Base-by-base conservation (phyloP, 2,113 vertebrate genomes). In the Xiphias gladius region DNA sequence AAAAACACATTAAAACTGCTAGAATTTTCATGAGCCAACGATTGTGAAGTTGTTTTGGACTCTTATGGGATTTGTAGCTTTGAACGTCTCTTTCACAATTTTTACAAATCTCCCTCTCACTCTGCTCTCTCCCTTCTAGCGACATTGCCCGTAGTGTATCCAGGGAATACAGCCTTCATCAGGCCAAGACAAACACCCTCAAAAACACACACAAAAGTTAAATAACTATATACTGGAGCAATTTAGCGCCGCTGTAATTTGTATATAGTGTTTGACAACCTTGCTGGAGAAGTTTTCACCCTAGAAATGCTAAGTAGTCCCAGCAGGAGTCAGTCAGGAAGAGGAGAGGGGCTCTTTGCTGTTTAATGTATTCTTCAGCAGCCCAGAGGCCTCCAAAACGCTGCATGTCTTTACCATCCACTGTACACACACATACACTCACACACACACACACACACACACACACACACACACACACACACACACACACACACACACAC, bases 221-320 rank as follows among this genome's bases (percentile, higher is more conserved):
- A 92, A 91, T 87, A 94, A 90, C 88, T 85, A 89, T 79, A 86
- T 86, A 92, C 91, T 77, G 86, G 80, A 89, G 91, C 84, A 88
- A 91, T 92, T 92, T 93, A 85, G 89, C 82, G 57, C 55, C 8
- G 9, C 70, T 83, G 86, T 91, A 88, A 93, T 94, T 94, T 91
- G 92, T 91, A 88, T 90, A 89, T 90, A 71, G 88, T 87, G 88
- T 93, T 88, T 92, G 93, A 94, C 92, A 94, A 94, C 93, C 93
- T 94, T 88, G 88, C 92, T 86, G 90, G 86, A 89, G 91, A 94
- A 91, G 92, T 91, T 93, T 91, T 93, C 91, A 93, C 85, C 91
- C 90, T 79, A 91, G 89, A 92, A 92, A 93, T 94, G 93, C 93
- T 93, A 94, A 94, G 90, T 93, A 94, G 88, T 93, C 93, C 93